A percentile compares a stretch with the other conserved stretches of the same genome.
These are phyloP conservation scores for Panopea generosa DNA, from an alignment of 2,888 invertebrate genomes.

Conservation along the genomic window DNA sequence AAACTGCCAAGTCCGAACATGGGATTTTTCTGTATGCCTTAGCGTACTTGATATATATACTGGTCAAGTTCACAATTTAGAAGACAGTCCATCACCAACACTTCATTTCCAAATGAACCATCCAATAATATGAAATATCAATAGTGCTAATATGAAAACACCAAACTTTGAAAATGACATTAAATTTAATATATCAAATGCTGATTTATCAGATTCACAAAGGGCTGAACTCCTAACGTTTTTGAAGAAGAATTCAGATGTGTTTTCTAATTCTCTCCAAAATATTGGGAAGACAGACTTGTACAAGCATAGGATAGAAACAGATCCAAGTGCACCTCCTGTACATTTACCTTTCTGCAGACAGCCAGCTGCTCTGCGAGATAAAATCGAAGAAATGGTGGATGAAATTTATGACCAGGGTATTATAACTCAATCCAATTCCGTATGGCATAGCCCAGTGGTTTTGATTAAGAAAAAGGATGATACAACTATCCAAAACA, in stretches of 20 bases:
- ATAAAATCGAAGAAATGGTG: slow-evolving; percentile 17
- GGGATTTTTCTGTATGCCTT: no score
- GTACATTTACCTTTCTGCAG: slow-evolving; percentile 17
- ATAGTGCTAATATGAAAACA: no score
- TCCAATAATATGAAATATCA: no score
- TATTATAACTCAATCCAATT: slow-evolving; percentile 36
- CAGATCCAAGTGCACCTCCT: slow-evolving; percentile 16
- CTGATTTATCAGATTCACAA: not conserved
- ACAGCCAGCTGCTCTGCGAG: not conserved
- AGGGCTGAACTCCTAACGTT: not conserved
- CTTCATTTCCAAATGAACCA: no score
- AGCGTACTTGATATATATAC: no score
- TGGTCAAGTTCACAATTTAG: no score
- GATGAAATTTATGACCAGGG: slow-evolving; percentile 20
- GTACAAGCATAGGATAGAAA: slow-evolving; percentile 26
- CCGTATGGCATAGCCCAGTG: slow-evolving; percentile 38
- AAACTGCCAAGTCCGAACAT: no score
- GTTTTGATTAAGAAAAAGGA: slow-evolving; percentile 43
- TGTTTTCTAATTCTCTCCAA: slow-evolving; percentile 7
- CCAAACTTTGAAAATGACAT: no score
- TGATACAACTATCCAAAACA: no score
- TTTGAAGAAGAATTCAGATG: slow-evolving; percentile 7
- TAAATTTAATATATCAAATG: no score
- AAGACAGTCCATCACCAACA: no score
- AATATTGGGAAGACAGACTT: slow-evolving; percentile 16